Base-by-base conservation (phyloP, 1,140 invertebrate species). In the Drosophila setifemur region DNA sequence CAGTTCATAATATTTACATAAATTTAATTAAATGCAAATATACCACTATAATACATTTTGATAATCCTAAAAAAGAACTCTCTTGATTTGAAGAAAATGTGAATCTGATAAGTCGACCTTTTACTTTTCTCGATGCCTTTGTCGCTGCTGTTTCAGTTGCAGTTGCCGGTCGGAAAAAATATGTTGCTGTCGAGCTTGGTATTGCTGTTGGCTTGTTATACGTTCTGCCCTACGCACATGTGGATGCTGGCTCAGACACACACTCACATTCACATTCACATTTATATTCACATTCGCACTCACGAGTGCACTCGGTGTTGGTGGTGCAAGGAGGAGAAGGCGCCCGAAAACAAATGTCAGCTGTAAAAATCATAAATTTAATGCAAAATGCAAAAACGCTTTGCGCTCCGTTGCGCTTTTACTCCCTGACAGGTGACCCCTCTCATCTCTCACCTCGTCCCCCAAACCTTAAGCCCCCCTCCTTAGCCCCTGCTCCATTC, bases 341-440 rank as follows among this genome's bases (percentile, higher is more conserved):
- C 79, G 78, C 79, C 78, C 74, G 64, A 70, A 71, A 87, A 85
- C 81, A 85, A 85, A 85, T 85, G 81, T 76, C 81, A 85, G 81
- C 81, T 86, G 81, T 83, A 85, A 86, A 86, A 86, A 85, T 85
- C 81, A 85, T 85, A 85, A 85, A 85, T 85, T 85, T 85, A 72
- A 81, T 86, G 81, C 82, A 85, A 85, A 85, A 86, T 86, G 79
- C 79, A 86, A 72, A 85, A 85, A 81, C 63, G 67, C 43, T 54
- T 81, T 86, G 52, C 71, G 67, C 81, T 85, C 72, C 79, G 79
- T 60, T 85, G 79, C 79, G 71, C 79, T 85, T 85, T 87, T 79
- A 74, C 74, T 71, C 74, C 49, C 67, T 85, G 79, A 79, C 78
- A 85, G 79, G 63, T 83, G 70, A 63, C 73, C 63, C 52, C 52